These are phyloP conservation scores for Heliconius sara DNA, from an alignment of 2,888 invertebrate species.

Conservation along the genomic window DNA sequence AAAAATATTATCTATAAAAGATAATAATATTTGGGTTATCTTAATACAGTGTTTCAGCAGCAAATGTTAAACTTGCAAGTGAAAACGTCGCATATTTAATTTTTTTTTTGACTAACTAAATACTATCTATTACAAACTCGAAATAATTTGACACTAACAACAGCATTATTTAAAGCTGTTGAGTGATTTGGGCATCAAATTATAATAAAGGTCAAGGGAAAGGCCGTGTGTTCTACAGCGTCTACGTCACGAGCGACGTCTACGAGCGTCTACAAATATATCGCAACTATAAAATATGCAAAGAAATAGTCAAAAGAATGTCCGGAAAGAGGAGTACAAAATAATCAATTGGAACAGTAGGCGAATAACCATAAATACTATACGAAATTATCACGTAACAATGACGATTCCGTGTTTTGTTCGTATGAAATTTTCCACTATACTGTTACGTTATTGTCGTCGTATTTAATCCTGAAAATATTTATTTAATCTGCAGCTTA, in stretches of 20 bases:
- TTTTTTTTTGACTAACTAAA: no score
- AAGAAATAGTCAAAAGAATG: not conserved
- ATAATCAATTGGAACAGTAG: not conserved
- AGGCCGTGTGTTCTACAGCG: slow-evolving; percentile 2
- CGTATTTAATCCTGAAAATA: not conserved
- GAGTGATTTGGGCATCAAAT: not conserved
- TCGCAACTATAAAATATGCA: not conserved
- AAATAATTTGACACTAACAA: not conserved
- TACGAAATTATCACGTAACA: not conserved
- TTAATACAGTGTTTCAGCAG: not conserved
- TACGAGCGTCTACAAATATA: slow-evolving; percentile 19
- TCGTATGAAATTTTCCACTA: not conserved
- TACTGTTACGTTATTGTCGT: not conserved
- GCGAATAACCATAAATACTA: not conserved
- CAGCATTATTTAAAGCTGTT: not conserved
- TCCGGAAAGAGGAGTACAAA: not conserved
- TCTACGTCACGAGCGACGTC: slow-evolving; percentile 19
- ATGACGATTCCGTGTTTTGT: not conserved
- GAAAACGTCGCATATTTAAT: not conserved
- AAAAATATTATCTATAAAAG: no score
- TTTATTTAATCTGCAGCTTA: not conserved
- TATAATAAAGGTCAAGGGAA: slow-evolving; percentile 20
- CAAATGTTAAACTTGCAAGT: not conserved
- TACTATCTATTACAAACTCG: not conserved
- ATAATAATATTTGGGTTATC: not conserved